Conservation (phyloP, 2,797 vertebrate genomes). For the Pteronotus mesoamericanus region DNA sequence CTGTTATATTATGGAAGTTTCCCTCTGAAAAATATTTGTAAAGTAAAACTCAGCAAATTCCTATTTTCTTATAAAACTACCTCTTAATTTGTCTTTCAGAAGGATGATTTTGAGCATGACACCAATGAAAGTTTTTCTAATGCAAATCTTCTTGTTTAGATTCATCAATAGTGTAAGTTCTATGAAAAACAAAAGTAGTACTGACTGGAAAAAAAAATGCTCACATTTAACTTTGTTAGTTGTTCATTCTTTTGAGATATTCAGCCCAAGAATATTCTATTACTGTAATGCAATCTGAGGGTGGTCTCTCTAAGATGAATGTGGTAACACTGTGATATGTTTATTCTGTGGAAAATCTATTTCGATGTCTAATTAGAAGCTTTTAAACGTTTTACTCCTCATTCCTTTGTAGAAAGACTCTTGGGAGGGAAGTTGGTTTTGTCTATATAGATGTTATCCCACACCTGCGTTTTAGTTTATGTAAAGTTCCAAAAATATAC, state of each 20-base stretch:
- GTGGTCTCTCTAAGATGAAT: conserved; percentile 80
- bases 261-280: conserved; percentile 67
- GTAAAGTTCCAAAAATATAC: conserved; percentile 69
- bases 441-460: conserved; percentile 75
- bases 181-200: not conserved
- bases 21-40: not conserved
- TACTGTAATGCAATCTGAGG: conserved; percentile 76
- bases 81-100: not conserved
- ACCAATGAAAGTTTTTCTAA: not conserved
- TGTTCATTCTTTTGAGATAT: conserved; percentile 67
- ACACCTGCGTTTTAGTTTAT: conserved; percentile 74
- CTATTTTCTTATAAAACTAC: not conserved
- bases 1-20: not conserved
- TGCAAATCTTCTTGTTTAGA: not conserved
- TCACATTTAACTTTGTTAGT: conserved; percentile 45
- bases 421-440: conserved; percentile 65
- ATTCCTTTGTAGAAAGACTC: conserved; percentile 64
- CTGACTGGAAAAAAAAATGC: not conserved
- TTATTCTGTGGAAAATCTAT: conserved; percentile 80
- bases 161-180: not conserved
- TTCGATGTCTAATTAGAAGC: conserved; percentile 79
- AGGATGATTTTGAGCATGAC: not conserved
- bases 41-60: not conserved
- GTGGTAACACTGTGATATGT: conserved; percentile 73
- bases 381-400: conserved; percentile 76